These are phyloP conservation scores for Gymnopithys bicolor DNA, from an alignment of 2,797 vertebrate species.

Conservation along the genomic window DNA sequence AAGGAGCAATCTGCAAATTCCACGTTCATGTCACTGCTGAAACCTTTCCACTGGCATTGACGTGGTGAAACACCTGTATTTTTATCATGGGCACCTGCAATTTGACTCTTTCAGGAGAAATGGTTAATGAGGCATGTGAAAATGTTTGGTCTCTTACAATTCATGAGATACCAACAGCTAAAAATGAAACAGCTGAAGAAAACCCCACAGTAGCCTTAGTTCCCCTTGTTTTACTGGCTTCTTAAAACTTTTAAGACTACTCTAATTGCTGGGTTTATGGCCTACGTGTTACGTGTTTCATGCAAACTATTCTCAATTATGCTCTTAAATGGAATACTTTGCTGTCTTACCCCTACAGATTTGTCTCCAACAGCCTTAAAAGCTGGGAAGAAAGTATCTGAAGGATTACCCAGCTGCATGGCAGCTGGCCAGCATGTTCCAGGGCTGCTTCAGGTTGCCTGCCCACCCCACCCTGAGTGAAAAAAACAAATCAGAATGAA, in stretches of 20 bases:
- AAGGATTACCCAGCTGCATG: conserved; percentile 66
- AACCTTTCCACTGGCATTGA: neutral
- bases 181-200: neutral
- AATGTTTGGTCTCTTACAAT: neutral
- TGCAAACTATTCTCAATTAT: neutral
- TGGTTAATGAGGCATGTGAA: neutral
- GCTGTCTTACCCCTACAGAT: conserved; percentile 47
- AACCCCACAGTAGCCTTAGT: neutral
- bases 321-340: conserved; percentile 14
- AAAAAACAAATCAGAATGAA: conserved; percentile 5
- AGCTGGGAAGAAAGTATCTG: conserved; percentile 42
- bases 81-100: neutral
- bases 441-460: conserved; percentile 20
- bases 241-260: neutral
- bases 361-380: conserved; percentile 13
- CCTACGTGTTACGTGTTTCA: accelerated
- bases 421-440: conserved; percentile 43
- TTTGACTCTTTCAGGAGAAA: neutral
- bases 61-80: neutral
- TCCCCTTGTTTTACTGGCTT: neutral
- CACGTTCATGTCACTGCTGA: neutral
- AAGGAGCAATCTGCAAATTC: neutral
- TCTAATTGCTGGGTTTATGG: conserved; percentile 12
- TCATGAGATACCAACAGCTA: neutral
- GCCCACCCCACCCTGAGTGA: conserved; percentile 9